Evolutionary conservation across 2,888 invertebrate genomes (phyloP), one percentile per base, ranked within the genome.

Genomic region (Caenorhabditis wallacei): DNA sequence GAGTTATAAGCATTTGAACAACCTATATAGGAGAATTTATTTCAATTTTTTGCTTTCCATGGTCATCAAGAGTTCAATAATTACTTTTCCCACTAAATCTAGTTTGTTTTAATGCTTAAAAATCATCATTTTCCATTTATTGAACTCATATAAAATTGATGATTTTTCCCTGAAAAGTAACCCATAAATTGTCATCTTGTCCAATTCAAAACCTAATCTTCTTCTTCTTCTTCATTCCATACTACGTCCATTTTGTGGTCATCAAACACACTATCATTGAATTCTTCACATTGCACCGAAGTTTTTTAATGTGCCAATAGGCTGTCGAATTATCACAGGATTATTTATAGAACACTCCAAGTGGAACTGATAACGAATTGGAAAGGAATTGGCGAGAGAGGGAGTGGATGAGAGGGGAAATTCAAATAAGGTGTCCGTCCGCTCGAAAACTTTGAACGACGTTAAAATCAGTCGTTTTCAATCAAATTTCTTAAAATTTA

Each of bases 261-360:
- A 59, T 37, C 46, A 37, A n/a, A n/a, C n/a, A n/a, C 26, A 37
- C 35, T 59, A 59, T 26, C 24, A 61, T 43, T 24, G 71, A 57
- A 72, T 72, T 72, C 56, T 48, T 66, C 75, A 20, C 10, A 56
- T 46, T 66, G 24, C 75, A 20, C 22, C 43, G 37, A 46, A 20
- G 48, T 59, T 66, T 66, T 64, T 66, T 75, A 75, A 75, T 75
- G 75, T 68, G 75, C 35, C 66, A 66, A 66, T 66, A 66, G 66
- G 66, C 75, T 64, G 57, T 35, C 48, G 66, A 48, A 43, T 75
- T 75, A 75, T 75, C 66, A 66, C 66, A 18, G 75, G 75, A 75
- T 75, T 75, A 75, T 75, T 74, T 64, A 64, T 74, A 74, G 74
- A 74, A 74, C 74, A 48, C 74, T 74, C 40, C 22, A 56, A 48